Conservation (phyloP, 92 coral and sea anemone species). For the Actinostola sp. region DNA sequence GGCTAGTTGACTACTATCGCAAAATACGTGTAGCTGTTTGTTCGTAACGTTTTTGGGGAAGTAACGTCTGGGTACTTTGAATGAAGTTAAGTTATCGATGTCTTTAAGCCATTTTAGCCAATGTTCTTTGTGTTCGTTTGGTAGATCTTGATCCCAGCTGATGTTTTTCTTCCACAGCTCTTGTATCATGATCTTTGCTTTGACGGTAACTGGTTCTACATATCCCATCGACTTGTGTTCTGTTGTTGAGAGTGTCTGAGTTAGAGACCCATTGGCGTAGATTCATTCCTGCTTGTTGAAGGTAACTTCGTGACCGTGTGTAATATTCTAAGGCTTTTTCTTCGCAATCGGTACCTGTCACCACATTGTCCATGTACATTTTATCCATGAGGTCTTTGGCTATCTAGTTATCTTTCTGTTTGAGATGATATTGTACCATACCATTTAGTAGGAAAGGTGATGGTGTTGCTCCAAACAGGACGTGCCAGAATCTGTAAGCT, state of each 20-base stretch:
- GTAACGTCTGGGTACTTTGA: conserved; percentile 48
- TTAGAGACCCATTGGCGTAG: conserved; percentile 48
- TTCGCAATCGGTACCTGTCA: conserved; percentile 25
- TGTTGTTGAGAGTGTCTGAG: no score
- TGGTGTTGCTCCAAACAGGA: conserved; percentile 59
- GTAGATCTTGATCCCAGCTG: conserved; percentile 39
- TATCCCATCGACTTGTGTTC: no score
- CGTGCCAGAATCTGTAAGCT: conserved; percentile 42
- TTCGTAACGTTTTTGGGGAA: conserved; percentile 24
- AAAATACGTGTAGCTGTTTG: conserved; percentile 47
- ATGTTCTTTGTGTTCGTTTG: conserved; percentile 35
- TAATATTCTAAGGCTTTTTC: conserved; percentile 31
- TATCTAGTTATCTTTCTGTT: conserved; percentile 21
- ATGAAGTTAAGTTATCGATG: conserved; percentile 34
- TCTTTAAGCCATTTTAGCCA: conserved; percentile 57
- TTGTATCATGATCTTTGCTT: conserved; percentile 49
- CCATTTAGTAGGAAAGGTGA: conserved; percentile 50
- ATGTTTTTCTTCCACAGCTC: conserved; percentile 55
- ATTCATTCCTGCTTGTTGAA: conserved; percentile 49
- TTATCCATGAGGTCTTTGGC: conserved; percentile 28
- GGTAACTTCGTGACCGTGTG: conserved; percentile 23
- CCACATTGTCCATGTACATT: conserved; percentile 53
- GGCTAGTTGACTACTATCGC: conserved; percentile 54
- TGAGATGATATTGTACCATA: conserved; percentile 48
- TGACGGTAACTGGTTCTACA: conserved; percentile 49